Conservation (phyloP, 2,113 vertebrate genomes). For the Varanus komodoensis region DNA sequence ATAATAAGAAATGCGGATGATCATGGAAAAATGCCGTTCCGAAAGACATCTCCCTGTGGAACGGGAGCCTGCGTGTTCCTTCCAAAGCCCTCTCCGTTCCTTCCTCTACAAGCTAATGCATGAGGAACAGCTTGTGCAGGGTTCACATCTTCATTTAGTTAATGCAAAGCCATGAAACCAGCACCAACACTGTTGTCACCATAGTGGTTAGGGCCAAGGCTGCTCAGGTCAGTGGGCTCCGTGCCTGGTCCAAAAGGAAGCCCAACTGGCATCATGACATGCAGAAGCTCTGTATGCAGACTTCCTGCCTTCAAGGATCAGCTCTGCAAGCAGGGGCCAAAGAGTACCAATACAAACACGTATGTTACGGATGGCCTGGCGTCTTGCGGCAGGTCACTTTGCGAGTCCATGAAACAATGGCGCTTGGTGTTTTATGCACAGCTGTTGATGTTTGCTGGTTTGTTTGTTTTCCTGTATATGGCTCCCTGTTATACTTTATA, state of each 20-base stretch:
- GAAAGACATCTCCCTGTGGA: neutral
- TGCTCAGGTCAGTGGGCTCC: rapidly evolving
- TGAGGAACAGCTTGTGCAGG: neutral
- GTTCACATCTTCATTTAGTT: neutral
- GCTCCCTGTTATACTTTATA: neutral
- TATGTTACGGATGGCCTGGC: neutral
- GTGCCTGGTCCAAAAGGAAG: neutral
- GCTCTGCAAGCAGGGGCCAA: neutral
- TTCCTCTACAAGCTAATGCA: neutral
- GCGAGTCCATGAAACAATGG: neutral
- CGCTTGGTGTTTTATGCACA: neutral
- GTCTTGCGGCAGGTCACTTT: neutral
- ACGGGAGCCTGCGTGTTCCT: neutral
- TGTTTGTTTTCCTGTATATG: neutral
- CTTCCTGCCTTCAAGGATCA: neutral
- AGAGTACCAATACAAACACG: neutral
- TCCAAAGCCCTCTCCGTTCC: neutral
- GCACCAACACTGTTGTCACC: neutral
- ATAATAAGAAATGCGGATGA: neutral
- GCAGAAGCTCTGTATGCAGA: neutral
- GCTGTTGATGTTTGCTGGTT: neutral
- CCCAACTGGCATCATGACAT: neutral
- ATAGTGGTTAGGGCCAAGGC: neutral
- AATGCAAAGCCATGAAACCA: neutral
- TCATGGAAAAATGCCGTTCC: neutral